Percentiles rank a stretch among this genome's conserved stretches.
Evolutionary conservation across 2,888 invertebrate genomes (phyloP).

Genomic region (Steinernema carpocapsae): DNA sequence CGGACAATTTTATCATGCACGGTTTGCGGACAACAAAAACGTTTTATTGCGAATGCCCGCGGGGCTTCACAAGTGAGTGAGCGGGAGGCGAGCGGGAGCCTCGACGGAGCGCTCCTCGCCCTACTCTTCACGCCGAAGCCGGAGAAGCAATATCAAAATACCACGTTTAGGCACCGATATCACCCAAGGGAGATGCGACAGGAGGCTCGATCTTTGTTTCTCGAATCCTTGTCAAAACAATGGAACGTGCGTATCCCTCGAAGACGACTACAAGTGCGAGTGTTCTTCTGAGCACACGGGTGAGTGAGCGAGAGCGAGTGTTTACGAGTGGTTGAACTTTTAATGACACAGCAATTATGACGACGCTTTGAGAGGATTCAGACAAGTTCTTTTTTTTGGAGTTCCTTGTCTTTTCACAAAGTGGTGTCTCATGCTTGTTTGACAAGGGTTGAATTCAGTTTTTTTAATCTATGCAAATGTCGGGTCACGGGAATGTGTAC

Average conservation of each 20-base stretch:
- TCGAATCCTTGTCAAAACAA: slow-evolving; percentile 60
- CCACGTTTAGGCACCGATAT: slow-evolving; percentile 53
- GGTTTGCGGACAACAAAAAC: slow-evolving; percentile 61
- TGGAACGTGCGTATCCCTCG: slow-evolving; percentile 60
- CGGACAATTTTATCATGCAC: slow-evolving; percentile 64
- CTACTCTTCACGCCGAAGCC: neutral
- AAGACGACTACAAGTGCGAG: slow-evolving; percentile 61
- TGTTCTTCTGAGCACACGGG: slow-evolving; percentile 60
- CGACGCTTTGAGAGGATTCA: too few relatives aligned
- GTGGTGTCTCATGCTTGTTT: too few relatives aligned
- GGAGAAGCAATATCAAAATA: neutral
- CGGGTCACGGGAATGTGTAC: too few relatives aligned
- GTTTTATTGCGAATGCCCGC: slow-evolving; percentile 66
- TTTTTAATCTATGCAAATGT: too few relatives aligned
- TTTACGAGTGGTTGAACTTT: too few relatives aligned
- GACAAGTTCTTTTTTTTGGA: too few relatives aligned
- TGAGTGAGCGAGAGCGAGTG: slow-evolving; percentile 40
- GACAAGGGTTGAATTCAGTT: too few relatives aligned
- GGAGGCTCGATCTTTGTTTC: slow-evolving; percentile 63
- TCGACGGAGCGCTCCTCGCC: too few relatives aligned
- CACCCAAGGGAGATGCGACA: slow-evolving; percentile 58
- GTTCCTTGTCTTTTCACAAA: too few relatives aligned
- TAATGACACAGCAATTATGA: too few relatives aligned
- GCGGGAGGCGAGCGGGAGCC: neutral
- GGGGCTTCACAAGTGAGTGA: slow-evolving; percentile 63